phyloP scores from a whole-genome alignment of 2,113 vertebrate species.

The Dasyprocta punctata region DNA sequence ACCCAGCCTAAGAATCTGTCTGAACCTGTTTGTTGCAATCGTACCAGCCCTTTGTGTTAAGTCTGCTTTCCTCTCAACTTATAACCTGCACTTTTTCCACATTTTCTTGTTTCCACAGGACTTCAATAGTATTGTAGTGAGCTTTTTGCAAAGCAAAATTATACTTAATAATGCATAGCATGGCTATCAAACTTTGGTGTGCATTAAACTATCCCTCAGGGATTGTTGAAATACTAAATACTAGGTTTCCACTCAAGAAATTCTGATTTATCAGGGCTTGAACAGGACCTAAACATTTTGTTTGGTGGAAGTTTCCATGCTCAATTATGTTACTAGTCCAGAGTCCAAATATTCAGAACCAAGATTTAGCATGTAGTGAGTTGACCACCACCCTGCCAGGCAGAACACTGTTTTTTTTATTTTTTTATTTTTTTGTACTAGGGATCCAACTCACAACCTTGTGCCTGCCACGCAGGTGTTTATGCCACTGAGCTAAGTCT shows the following conservation, averaged over 20 bases:
- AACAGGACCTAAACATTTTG: not conserved
- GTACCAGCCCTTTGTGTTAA: not conserved
- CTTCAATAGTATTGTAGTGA: not conserved
- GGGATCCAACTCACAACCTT: no score
- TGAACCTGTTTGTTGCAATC: not conserved
- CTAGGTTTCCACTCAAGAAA: not conserved
- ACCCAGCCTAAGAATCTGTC: not conserved
- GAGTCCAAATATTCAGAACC: not conserved
- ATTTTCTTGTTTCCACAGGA: not conserved
- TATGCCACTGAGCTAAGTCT: no score
- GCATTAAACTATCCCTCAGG: not conserved
- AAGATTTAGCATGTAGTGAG: not conserved
- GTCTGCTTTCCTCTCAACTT: not conserved
- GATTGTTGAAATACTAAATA: not conserved
- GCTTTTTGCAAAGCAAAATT: not conserved
- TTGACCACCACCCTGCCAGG: fast-evolving
- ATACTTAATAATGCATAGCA: not conserved
- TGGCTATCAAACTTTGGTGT: not conserved
- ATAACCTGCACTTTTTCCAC: not conserved
- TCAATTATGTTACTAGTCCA: not conserved
- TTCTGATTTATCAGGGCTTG: not conserved
- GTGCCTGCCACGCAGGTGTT: no score
- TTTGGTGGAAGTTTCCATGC: not conserved
- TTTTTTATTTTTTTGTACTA: no score
- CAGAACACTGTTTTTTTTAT: no score